Base-by-base conservation (phyloP, 30 jellyfish, hydroid and myxozoan genomes). In the Nemopilema nomurai region DNA sequence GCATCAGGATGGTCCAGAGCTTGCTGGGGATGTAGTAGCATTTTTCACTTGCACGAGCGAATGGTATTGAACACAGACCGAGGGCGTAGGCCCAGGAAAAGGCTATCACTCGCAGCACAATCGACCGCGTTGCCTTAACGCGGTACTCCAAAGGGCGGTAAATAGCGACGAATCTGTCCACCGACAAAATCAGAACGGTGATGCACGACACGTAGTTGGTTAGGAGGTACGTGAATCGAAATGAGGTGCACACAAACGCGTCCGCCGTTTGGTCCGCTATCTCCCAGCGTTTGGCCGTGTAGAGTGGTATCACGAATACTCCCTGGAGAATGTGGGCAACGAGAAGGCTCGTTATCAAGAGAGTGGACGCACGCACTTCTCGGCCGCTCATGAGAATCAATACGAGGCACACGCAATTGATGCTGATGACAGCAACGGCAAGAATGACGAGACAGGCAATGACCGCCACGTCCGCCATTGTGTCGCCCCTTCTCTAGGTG, bases 101-200 rank as follows among this genome's bases (percentile, higher is more conserved):
- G 31, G 70, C 74, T 25, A 94, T 51, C 18, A 77, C 88, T 18
- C 49, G 67, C 19, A 33, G 20, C 65, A 86, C 92, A 18, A 85
- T 67, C 28, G 80, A 24, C 27, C 27, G 52, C 19, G 87, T 94
- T 22, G 93, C 95, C 19, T 71, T 69, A 0, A 75, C 81, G 27
- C 86, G 90, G 66, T 94, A 94, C 49, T 49, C 41, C 33, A 83
- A 51, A 3, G 96, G 96, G 71, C 77, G 72, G 33, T 69, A 71
- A 17, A 94, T 66, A 28, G 99, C 97, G 72, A 91, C 25, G 50
- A 94, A 86, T 33, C 99, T 85, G 77, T 94, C 99, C 31, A 89
- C 65, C 16, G 90, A 57, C 32, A 94, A 89, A 9, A 87, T 28
- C 49, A 94, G 50, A 8, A 94, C 85, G 24, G 96, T 84, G 1